Conservation (phyloP, 2,797 vertebrate genomes). For the Cirrhinus molitorella region DNA sequence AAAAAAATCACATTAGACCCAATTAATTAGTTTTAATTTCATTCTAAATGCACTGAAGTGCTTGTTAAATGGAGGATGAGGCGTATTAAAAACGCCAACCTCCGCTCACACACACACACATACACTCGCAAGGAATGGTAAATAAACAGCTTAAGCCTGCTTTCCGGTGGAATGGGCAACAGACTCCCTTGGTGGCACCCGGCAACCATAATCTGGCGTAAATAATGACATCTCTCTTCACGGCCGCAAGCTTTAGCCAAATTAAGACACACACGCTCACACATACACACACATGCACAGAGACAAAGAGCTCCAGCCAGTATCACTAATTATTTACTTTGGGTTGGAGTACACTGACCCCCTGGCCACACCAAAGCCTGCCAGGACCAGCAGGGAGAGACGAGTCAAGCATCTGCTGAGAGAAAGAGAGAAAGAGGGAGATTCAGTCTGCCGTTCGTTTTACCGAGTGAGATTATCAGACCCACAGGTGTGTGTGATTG, state of each 20-base stretch:
- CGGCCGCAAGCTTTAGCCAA: constrained; percentile 60
- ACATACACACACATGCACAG: constrained; percentile 58
- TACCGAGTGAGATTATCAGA: background rate
- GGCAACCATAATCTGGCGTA: constrained; percentile 67
- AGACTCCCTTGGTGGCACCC: constrained; percentile 63
- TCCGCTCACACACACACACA: constrained; percentile 48
- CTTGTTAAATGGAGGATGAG: constrained; percentile 59
- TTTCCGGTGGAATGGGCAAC: constrained; percentile 65
- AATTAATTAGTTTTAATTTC: constrained; percentile 62
- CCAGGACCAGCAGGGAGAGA: constrained; percentile 58
- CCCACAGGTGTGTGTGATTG: constrained; percentile 38
- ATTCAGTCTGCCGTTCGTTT: background rate
- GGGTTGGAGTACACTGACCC: constrained; percentile 60
- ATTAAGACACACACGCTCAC: constrained; percentile 58
- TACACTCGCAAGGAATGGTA: constrained; percentile 50
- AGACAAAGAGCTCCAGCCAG: constrained; percentile 56
- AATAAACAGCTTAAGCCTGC: constrained; percentile 65
- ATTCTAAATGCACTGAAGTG: constrained; percentile 58
- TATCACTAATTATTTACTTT: constrained; percentile 66
- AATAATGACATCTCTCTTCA: constrained; percentile 69
- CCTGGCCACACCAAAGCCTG: constrained; percentile 53
- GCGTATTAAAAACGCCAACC: constrained; percentile 49
- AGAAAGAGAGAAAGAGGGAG: constrained; percentile 36
- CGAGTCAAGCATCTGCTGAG: constrained; percentile 56
- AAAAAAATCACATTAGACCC: constrained; percentile 53